Evolutionary conservation across 2,113 vertebrate genomes (phyloP).

Genomic region (Alosa alosa): DNA sequence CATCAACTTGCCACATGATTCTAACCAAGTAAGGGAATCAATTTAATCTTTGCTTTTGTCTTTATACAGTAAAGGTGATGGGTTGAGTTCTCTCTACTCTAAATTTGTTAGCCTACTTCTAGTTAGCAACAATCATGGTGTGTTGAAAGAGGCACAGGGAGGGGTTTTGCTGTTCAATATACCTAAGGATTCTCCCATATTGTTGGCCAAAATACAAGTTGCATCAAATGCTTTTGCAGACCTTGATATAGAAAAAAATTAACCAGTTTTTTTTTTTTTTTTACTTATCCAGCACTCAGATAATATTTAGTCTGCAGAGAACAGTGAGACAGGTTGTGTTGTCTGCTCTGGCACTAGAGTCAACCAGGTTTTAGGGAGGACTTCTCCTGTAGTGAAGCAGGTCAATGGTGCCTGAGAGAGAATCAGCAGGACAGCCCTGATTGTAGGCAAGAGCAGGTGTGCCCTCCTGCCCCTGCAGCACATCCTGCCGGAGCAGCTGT

Average conservation of each 20-base stretch:
- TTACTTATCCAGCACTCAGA: too few species aligned
- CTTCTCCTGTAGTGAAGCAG: constrained; percentile 41
- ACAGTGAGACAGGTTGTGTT: constrained; percentile 46
- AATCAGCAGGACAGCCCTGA: constrained; percentile 46
- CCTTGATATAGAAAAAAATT: too few species aligned
- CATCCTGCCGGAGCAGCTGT: constrained; percentile 35
- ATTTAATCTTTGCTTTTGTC: not conserved
- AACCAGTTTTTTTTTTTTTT: too few species aligned
- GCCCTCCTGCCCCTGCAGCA: constrained; percentile 47
- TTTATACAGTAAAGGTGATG: too few species aligned
- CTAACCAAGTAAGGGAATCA: not conserved
- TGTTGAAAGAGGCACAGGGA: too few species aligned
- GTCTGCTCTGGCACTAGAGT: constrained; percentile 29
- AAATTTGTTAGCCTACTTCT: too few species aligned
- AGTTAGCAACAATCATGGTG: too few species aligned
- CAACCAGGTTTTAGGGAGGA: constrained; percentile 37
- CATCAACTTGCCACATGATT: not conserved
- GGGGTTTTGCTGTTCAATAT: too few species aligned
- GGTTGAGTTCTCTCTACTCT: too few species aligned
- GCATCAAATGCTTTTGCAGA: too few species aligned
- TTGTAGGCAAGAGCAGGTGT: constrained; percentile 56
- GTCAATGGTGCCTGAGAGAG: constrained; percentile 33
- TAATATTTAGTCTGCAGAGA: constrained; percentile 32
- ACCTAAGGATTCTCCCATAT: too few species aligned
- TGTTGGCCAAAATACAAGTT: too few species aligned